phyloP scores from a whole-genome alignment of 2,797 vertebrate species.

The Adelosebastes latens region DNA sequence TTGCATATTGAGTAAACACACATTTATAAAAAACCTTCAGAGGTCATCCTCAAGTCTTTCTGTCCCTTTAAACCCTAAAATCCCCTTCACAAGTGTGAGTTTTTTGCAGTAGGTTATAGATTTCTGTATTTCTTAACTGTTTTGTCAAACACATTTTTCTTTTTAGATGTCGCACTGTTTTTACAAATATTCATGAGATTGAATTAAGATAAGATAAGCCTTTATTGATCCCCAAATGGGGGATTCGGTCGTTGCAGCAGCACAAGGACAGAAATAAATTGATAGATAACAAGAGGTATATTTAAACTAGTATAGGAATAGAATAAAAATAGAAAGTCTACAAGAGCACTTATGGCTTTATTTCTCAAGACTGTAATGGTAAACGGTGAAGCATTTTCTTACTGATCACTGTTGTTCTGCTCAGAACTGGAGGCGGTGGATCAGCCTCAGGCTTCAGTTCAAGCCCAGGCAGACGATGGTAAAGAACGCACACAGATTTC shows the following conservation, averaged over 20 bases:
- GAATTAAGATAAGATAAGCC: background rate
- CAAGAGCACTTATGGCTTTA: background rate
- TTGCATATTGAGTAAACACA: too few species aligned
- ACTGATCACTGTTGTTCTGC: background rate
- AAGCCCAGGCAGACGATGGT: slow-evolving; percentile 60
- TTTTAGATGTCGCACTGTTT: background rate
- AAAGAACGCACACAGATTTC: slow-evolving; percentile 87
- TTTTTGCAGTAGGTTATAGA: background rate
- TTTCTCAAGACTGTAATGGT: too few species aligned
- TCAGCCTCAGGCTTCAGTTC: slow-evolving; percentile 59
- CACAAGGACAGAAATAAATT: background rate
- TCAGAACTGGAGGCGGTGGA: slow-evolving; percentile 75
- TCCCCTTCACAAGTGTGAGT: background rate
- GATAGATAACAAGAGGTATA: background rate
- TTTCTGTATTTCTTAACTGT: background rate
- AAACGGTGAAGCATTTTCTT: background rate
- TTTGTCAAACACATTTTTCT: background rate
- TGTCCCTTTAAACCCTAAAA: too few species aligned
- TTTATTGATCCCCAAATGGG: background rate
- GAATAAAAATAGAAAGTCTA: background rate
- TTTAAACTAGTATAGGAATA: background rate
- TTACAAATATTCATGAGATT: background rate
- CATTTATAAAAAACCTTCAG: too few species aligned
- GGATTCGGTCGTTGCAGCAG: background rate
- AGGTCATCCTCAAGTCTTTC: too few species aligned